Conservation (phyloP, 1,140 invertebrate species). For the Drosophila eugracilis region DNA sequence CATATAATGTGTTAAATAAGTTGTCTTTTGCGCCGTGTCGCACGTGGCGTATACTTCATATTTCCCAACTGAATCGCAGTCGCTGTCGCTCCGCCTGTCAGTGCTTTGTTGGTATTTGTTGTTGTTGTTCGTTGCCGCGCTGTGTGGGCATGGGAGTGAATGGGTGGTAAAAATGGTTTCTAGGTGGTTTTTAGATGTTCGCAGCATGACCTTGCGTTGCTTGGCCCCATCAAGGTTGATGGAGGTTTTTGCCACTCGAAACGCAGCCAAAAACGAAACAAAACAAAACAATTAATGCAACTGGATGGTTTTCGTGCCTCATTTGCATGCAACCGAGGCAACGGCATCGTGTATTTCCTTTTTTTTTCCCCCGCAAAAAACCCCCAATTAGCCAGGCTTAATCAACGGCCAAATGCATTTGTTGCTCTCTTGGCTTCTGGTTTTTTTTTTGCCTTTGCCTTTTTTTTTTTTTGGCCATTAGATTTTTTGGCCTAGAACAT, state of each 20-base stretch:
- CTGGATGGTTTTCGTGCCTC: conserved; percentile 18
- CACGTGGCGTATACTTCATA: conserved; percentile 49
- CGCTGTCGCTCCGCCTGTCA: conserved; percentile 19
- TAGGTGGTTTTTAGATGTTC: neutral
- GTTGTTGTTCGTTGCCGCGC: neutral
- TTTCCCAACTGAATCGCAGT: conserved; percentile 42
- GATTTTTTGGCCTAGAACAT: conserved; percentile 13
- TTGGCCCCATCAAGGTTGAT: conserved; percentile 35
- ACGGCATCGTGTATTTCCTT: conserved; percentile 10
- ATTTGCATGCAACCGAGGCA: conserved; percentile 29
- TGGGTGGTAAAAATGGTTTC: neutral
- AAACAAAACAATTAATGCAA: conserved; percentile 31
- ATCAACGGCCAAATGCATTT: conserved; percentile 17
- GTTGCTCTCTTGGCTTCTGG: neutral
- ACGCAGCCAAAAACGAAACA: conserved; percentile 3
- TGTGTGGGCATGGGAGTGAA: neutral
- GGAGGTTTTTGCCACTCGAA: conserved; percentile 25
- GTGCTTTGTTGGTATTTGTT: neutral
- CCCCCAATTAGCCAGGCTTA: conserved; percentile 17
- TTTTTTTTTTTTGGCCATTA: neutral
- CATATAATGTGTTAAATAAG: conserved; percentile 44
- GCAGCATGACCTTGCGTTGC: conserved; percentile 32
- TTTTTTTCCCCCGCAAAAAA: neutral
- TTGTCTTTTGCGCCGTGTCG: conserved; percentile 32
- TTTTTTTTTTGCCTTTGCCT: neutral